Percentiles rank a stretch among this genome's conserved stretches.
These are phyloP conservation scores for Promerops cafer DNA, from an alignment of 2,113 vertebrate genomes.

Conservation along the genomic window DNA sequence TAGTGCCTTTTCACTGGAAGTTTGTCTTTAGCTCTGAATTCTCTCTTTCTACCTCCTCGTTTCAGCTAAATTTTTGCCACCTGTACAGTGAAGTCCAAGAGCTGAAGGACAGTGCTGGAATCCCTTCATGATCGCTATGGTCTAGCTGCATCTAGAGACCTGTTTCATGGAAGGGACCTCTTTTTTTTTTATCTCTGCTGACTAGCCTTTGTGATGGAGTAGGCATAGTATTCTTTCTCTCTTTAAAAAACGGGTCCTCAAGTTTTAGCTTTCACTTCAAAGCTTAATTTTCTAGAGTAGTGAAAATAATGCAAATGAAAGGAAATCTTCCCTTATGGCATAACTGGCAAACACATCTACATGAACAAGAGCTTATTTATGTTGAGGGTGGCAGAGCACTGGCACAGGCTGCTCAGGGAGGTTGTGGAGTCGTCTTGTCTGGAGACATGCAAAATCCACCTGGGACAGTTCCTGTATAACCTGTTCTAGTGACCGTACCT, in stretches of 20 bases:
- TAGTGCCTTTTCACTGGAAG: neutral
- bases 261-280: neutral
- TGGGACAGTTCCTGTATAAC: neutral
- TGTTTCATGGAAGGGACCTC: neutral
- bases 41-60: neutral
- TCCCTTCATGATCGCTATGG: neutral
- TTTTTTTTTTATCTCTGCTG: neutral
- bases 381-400: neutral
- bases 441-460: neutral
- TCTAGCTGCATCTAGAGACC: neutral
- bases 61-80: neutral
- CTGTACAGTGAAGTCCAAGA: neutral
- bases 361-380: neutral
- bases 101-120: neutral
- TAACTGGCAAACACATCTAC: neutral
- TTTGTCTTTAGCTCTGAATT: neutral
- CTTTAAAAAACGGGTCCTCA: neutral
- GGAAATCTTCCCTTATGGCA: neutral
- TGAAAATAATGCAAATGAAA: neutral
- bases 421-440: neutral
- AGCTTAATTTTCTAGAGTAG: neutral
- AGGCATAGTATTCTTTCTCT: neutral
- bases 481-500: neutral
- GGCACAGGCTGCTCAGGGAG: neutral
- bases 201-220: neutral